These are phyloP conservation scores for Burhinus bistriatus DNA, from an alignment of 2,113 vertebrate species.

Conservation along the genomic window DNA sequence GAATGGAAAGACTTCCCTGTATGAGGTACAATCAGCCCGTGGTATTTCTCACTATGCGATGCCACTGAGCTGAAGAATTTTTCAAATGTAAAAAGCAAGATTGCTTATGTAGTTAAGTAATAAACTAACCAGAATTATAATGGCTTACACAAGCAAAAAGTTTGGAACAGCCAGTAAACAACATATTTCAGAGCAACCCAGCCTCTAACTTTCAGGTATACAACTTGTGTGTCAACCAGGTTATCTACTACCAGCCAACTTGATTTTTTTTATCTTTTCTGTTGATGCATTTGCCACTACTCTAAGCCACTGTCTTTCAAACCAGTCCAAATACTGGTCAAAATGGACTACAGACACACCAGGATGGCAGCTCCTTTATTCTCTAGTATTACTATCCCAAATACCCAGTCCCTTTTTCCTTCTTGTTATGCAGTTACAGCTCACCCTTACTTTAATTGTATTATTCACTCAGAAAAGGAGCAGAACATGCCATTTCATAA, in stretches of 20 bases:
- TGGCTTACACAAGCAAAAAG: neutral
- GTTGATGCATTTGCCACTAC: neutral
- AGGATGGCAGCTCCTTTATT: neutral
- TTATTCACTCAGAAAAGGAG: neutral
- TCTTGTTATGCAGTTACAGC: neutral
- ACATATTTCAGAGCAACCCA: neutral
- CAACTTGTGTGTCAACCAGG: neutral
- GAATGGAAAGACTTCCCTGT: neutral
- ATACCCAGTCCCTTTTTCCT: neutral
- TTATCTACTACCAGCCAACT: neutral
- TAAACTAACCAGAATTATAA: neutral
- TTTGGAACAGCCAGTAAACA: neutral
- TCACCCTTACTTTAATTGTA: neutral
- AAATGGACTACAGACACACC: neutral
- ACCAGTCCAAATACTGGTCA: neutral
- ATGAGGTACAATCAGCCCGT: neutral
- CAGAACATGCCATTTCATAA: neutral
- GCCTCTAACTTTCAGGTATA: neutral
- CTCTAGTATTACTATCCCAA: neutral
- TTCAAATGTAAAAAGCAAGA: neutral
- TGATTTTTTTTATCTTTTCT: neutral
- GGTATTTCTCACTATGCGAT: neutral
- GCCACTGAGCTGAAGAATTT: neutral
- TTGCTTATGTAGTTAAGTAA: neutral
- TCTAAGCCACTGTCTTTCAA: neutral